Evolutionary conservation across 1,140 invertebrate genomes (phyloP), one percentile per base, ranked within the genome.

Genomic region (Lordiphosa stackelbergi): DNA sequence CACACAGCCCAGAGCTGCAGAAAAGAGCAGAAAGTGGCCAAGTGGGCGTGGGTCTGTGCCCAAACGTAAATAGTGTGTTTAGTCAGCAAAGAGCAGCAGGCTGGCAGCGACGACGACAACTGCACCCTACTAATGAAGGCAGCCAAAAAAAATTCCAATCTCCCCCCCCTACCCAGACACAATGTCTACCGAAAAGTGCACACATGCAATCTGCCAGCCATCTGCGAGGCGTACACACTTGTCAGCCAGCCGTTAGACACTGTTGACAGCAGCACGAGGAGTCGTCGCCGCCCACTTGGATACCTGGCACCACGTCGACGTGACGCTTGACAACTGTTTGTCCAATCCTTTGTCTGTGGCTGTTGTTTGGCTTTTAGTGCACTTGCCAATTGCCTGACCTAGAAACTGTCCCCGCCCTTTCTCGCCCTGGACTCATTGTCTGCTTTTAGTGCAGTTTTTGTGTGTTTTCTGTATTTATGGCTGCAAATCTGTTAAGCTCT

Each of bases 141-240:
- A 78, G 60, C 73, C 73, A 78, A 73, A 78, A 57, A 66, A 69
- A 55, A 54, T 11, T 10, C 42, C 43, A 13, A 1, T 2, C 1
- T 16, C 19, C 19, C 19, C 19, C 3, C 19, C 19, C 19, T 2
- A 16, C 10, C 52, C 46, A 70, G 73, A 68, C 68, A 77, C 63
- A 63, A 53, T 71, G 73, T 72, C 72, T 69, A 62, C 69, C 69
- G 56, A 72, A 72, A 72, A 72, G 69, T 72, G 69, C 69, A 72
- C 28, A 45, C 51, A 57, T 49, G 62, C 69, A 72, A 72, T 73
- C 63, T 69, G 71, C 37, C 70, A 53, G 71, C 72, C 77, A 79
- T 74, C 75, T 79, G 75, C 47, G 71, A 72, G 75, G 75, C 75
- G 75, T 81, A 61, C 77, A 83, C 77, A 81, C 77, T 79, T 83